Evolutionary conservation across 2,797 vertebrate species (phyloP), one percentile per base, ranked within the genome.

Genomic region (Odontamblyopus rebecca): DNA sequence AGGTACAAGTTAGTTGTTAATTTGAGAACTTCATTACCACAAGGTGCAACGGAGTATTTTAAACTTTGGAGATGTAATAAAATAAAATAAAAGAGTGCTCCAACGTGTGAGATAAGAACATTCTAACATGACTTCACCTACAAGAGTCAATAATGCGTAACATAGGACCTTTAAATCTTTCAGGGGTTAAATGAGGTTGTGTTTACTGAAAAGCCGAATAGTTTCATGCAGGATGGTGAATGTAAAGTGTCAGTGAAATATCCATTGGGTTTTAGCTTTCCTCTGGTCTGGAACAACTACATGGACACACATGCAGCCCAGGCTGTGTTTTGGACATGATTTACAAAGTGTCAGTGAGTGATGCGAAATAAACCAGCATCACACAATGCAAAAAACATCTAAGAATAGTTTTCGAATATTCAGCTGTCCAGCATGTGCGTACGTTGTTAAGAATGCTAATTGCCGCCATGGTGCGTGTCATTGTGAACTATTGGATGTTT

Each of bases 381-480:
- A 30, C 57, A 29, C 57, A 60, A 57, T 76, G 75, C 57, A 64
- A 50, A 38, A 65, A 53, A 62, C 59, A 11, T 67, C 29, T 44
- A 35, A 65, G 57, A 72, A 50, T 74, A 35, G 35, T 35, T 23
- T 44, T 70, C 74, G 12, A 62, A 66, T 66, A 65, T 81, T 56
- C 23, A 50, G 41, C 56, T 60, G 27, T 53, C 30, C 69, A 48
- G n/a, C 75, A 41, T 71, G 35, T 71, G 67, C 27, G 19, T 75
- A 68, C 72, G 65, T 78, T 54, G 74, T 69, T 77, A 51, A 68
- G 60, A 61, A 54, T 71, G 73, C 67, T 72, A 70, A 74, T 70
- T 23, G 48, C 26, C 38, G 32, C 59, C 2, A 68, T 51, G 63
- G 27, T 66, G 67, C 29, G 18, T 69, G 63, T 75, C 51, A 67